Evolutionary conservation across 2,113 vertebrate species (phyloP).

Genomic region (Alexandromys fortis): DNA sequence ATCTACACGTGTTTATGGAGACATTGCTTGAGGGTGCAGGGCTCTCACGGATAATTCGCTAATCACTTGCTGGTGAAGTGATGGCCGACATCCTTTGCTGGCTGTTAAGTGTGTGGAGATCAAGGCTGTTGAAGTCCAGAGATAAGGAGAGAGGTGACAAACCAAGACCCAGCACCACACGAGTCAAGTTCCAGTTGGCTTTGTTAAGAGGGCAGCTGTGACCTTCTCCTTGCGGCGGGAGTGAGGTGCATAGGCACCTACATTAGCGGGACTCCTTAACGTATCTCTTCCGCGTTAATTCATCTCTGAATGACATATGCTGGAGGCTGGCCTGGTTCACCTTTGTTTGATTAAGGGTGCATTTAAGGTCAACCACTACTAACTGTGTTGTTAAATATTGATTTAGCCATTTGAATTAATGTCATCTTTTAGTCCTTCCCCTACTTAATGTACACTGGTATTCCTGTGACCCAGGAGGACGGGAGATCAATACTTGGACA

Average conservation of each 20-base stretch:
- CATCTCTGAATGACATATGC: slow-evolving; percentile 67
- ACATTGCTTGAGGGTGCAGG: slow-evolving; percentile 53
- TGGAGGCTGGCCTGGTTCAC: slow-evolving; percentile 74
- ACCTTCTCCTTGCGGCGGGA: slow-evolving; percentile 39
- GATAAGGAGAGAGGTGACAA: slow-evolving; percentile 48
- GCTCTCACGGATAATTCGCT: slow-evolving; percentile 36
- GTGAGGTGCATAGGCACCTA: neutral
- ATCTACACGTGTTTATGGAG: slow-evolving; percentile 41
- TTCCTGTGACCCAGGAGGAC: slow-evolving; percentile 78
- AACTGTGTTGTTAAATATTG: slow-evolving; percentile 85
- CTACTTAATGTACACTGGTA: slow-evolving; percentile 81
- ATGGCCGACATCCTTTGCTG: slow-evolving; percentile 46
- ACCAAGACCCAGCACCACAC: slow-evolving; percentile 34
- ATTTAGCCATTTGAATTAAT: slow-evolving; percentile 85
- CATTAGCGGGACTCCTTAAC: slow-evolving; percentile 2
- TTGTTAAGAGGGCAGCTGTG: slow-evolving; percentile 42
- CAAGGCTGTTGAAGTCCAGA: slow-evolving; percentile 44
- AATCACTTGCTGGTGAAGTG: slow-evolving; percentile 38
- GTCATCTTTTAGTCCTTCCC: slow-evolving; percentile 82
- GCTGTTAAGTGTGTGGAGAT: slow-evolving; percentile 49
- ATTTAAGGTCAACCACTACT: slow-evolving; percentile 81
- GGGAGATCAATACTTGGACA: slow-evolving; percentile 82
- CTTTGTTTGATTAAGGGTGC: slow-evolving; percentile 82
- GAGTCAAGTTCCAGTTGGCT: slow-evolving; percentile 59
- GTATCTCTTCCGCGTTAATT: slow-evolving; percentile 62